These are phyloP conservation scores for Sebastes taczanowskii DNA, from an alignment of 2,797 vertebrate genomes.

Conservation along the genomic window DNA sequence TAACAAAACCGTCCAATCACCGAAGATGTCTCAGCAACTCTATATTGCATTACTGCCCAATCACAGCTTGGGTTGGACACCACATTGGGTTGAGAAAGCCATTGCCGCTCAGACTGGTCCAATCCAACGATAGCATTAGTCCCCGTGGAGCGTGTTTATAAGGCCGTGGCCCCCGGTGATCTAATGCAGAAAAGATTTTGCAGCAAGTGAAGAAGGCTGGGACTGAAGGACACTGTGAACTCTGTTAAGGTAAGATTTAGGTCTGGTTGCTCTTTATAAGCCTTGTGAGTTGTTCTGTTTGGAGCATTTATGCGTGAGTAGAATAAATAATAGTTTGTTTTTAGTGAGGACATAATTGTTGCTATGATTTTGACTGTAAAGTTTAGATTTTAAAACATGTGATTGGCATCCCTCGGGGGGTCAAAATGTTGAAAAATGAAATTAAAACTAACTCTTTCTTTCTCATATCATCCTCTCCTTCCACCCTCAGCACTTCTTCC, in stretches of 20 bases:
- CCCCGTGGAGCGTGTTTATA: constrained; percentile 24
- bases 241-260: constrained; percentile 6
- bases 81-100: background rate
- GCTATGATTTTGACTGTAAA: too few species aligned
- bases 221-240: background rate
- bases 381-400: too few species aligned
- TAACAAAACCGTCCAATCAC: constrained; percentile 23
- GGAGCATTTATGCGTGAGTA: too few species aligned
- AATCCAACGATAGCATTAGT: background rate
- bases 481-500: background rate
- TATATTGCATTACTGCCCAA: constrained; percentile 9
- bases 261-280: background rate
- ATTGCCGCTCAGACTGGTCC: constrained; percentile 19
- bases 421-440: background rate
- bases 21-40: background rate
- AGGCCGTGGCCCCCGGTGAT: background rate
- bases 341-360: too few species aligned
- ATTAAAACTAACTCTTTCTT: background rate
- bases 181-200: background rate
- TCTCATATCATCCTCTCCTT: background rate
- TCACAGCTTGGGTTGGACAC: background rate
- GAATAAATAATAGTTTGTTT: too few species aligned
- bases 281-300: background rate
- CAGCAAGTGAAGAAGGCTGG: background rate
- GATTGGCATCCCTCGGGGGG: fast-evolving